phyloP scores from a whole-genome alignment of 2,797 vertebrate genomes.

The Falco columbarius region DNA sequence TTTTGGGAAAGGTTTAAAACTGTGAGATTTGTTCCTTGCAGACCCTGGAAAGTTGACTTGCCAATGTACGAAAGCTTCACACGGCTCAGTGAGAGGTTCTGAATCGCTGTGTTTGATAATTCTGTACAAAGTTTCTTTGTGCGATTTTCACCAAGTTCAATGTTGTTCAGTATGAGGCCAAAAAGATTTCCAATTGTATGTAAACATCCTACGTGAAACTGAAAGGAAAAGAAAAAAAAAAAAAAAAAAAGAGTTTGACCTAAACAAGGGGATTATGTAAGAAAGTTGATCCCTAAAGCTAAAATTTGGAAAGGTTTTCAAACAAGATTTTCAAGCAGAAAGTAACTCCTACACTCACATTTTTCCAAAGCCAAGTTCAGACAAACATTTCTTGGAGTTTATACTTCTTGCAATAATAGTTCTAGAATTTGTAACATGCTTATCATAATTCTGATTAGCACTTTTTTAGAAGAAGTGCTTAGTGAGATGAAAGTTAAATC shows the following conservation, averaged over 20 bases:
- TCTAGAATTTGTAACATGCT: neutral
- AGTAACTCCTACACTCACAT: neutral
- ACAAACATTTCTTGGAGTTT: neutral
- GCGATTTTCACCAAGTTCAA: conserved; percentile 64
- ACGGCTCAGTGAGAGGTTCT: conserved; percentile 80
- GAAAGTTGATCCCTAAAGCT: neutral
- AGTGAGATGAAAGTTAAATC: neutral
- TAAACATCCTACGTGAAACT: conserved; percentile 88
- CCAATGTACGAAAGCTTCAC: conserved; percentile 73
- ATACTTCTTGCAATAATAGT: neutral
- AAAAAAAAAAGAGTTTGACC: neutral
- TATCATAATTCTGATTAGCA: neutral
- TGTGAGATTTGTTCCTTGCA: conserved; percentile 84
- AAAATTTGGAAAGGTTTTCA: neutral
- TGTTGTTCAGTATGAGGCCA: conserved; percentile 82
- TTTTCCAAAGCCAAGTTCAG: neutral
- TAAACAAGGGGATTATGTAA: neutral
- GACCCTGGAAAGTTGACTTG: conserved; percentile 80
- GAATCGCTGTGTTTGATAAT: conserved; percentile 83
- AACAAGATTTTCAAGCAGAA: neutral
- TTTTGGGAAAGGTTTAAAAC: conserved; percentile 87
- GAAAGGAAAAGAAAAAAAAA: neutral
- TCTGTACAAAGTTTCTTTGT: conserved; percentile 80
- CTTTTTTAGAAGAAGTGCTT: neutral
- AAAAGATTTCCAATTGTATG: conserved; percentile 78